A percentile compares a stretch with the other conserved stretches of the same genome.
phyloP scores from a whole-genome alignment of 2,888 invertebrate species.

The Limnephilus rhombicus region DNA sequence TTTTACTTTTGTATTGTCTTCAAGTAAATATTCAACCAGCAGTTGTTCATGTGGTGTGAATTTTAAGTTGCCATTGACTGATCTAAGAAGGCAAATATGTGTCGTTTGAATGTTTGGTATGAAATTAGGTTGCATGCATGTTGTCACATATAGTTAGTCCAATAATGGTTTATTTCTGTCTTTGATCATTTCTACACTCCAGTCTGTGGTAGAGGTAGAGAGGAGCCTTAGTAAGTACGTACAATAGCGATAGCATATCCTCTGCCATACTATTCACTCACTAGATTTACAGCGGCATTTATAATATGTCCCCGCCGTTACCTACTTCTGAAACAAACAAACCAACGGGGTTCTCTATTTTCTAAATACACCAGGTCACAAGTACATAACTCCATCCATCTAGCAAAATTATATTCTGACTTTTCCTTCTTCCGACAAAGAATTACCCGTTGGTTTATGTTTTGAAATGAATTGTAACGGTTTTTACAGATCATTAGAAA shows the following conservation, averaged over 20 bases:
- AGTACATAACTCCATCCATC: not conserved
- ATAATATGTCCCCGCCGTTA: not conserved
- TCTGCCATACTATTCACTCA: slow-evolving; percentile 31
- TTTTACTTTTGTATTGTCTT: slow-evolving; percentile 63
- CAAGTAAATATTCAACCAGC: slow-evolving; percentile 48
- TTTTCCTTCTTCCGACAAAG: slow-evolving; percentile 15
- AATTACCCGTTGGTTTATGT: slow-evolving; percentile 16
- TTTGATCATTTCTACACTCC: slow-evolving; percentile 17
- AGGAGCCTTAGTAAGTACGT: slow-evolving; percentile 25
- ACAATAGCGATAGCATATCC: slow-evolving; percentile 19
- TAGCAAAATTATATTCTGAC: slow-evolving; percentile 9
- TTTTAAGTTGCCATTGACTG: slow-evolving; percentile 65
- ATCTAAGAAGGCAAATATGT: slow-evolving; percentile 62
- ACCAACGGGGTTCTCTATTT: slow-evolving; percentile 22
- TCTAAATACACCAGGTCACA: slow-evolving; percentile 40
- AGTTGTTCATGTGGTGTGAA: slow-evolving; percentile 59
- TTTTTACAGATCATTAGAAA: slow-evolving; percentile 45
- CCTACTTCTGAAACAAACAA: not conserved
- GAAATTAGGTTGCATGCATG: slow-evolving; percentile 57
- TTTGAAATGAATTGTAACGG: slow-evolving; percentile 13
- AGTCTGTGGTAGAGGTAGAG: not conserved
- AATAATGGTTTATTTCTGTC: slow-evolving; percentile 50
- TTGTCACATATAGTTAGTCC: slow-evolving; percentile 56
- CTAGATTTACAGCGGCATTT: slow-evolving; percentile 20
- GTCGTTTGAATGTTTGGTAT: slow-evolving; percentile 62